A percentile compares a stretch with the other conserved stretches of the same genome.
These are phyloP conservation scores for Monodelphis domestica DNA, from an alignment of 2,797 vertebrate species.

Conservation along the genomic window DNA sequence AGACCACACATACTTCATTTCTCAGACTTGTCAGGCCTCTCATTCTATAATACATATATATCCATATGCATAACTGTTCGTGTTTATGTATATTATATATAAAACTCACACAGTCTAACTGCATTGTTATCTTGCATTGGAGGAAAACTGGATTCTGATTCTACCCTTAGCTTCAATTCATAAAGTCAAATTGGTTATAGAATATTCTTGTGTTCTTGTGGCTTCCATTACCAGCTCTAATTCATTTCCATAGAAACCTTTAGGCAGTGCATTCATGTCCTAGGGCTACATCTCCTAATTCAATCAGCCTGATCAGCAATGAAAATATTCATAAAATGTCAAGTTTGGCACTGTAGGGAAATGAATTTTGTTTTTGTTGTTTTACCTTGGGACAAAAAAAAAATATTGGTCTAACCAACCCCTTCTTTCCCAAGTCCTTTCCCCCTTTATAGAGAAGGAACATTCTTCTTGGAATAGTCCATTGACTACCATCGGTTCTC, in stretches of 20 bases:
- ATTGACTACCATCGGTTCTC: background rate
- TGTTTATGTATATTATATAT: background rate
- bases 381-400: background rate
- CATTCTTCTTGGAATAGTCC: background rate
- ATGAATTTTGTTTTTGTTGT: background rate
- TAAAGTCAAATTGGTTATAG: background rate
- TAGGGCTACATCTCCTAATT: background rate
- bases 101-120: background rate
- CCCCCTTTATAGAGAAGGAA: background rate
- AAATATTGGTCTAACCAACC: background rate
- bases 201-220: background rate
- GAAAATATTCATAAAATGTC: background rate
- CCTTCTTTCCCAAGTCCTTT: background rate
- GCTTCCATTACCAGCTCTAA: background rate
- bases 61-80: too few relatives aligned
- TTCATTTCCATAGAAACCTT: background rate
- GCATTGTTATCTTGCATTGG: background rate
- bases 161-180: background rate
- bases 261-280: background rate
- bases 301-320: background rate
- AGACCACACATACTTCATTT: background rate
- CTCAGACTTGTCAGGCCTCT: background rate
- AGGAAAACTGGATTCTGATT: background rate
- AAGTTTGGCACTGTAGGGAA: background rate
- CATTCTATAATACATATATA: background rate